Base-by-base conservation (phyloP, 2,797 vertebrate species). In the Crypturellus tataupa region DNA sequence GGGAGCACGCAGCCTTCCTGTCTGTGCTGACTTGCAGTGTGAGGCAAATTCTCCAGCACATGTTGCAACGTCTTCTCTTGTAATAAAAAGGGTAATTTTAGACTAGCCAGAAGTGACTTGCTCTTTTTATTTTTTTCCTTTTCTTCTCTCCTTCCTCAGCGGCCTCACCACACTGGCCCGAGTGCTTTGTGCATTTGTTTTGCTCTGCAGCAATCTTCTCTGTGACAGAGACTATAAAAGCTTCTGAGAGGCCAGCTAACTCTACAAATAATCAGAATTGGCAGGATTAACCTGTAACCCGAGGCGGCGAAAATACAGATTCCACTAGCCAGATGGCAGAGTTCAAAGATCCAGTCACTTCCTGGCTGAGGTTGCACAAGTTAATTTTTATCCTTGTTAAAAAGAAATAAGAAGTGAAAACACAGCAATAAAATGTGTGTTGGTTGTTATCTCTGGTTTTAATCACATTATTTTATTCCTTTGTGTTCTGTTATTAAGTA, bases 361-460 rank as follows among this genome's bases (percentile, higher is more conserved):
- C 95, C 96, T 96, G 95, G 95, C 17, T 19, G 87, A 96, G 95
- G 96, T 94, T 87, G 72, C 85, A 89, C 78, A 94, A 95, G 94
- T 97, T 97, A 97, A 97, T 97, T 97, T 97, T 96, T 96, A 96
- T 95, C 95, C 95, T 91, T 97, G 95, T 96, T 93, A 96, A 97
- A 97, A 97, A 93, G 96, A 93, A 96, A 94, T 97, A 97, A 98
- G 95, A 96, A 97, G 90, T 90, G 95, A 93, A 96, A 94, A 96
- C 87, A 96, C 84, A 90, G 85, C 94, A 97, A 97, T 95, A 90
- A 93, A 95, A 87, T 83, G 67, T 89, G 88, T 77, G 85, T 96
- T 95, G 87, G 83, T 94, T 96, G 96, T 82, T 96, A 87, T 96
- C 93, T 94, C 91, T 93, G 85, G 47, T 87, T 96, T 90, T 91